Conservation (phyloP, 1,140 invertebrate genomes). For the Magallana ariakensis region DNA sequence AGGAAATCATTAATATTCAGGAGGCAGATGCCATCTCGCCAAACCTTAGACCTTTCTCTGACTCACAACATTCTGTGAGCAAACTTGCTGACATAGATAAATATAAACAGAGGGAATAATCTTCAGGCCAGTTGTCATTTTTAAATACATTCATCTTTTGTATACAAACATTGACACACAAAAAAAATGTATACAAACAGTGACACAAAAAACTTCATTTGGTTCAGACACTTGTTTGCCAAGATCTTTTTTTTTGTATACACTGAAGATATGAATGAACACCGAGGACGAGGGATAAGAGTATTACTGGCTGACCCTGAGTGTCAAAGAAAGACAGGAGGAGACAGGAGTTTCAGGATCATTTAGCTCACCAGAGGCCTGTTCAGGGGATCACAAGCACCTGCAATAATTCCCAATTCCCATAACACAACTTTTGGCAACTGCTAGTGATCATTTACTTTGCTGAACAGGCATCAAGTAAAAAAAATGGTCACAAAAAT, state of each 20-base stretch:
- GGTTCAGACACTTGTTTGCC: not conserved
- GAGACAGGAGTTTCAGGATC: not conserved
- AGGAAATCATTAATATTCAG: slow-evolving; percentile 20
- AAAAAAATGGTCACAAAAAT: too few species aligned
- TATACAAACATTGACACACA: not conserved
- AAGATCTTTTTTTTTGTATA: not conserved
- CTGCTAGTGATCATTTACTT: too few species aligned
- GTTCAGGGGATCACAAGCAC: not conserved
- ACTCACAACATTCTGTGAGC: not conserved
- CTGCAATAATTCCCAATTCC: too few species aligned
- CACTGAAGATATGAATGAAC: not conserved
- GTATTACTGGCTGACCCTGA: not conserved
- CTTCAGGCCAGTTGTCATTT: not conserved
- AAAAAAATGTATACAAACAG: not conserved
- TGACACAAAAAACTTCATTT: not conserved
- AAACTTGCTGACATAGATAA: not conserved
- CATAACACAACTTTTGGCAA: too few species aligned
- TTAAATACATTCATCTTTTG: not conserved
- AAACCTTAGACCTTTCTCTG: not conserved
- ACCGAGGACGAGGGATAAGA: not conserved
- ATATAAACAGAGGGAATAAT: not conserved
- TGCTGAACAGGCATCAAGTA: too few species aligned
- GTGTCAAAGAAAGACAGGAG: not conserved
- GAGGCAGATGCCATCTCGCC: not conserved
- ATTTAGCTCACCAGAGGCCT: not conserved